A percentile compares a stretch with the other conserved stretches of the same genome.
phyloP scores from a whole-genome alignment of 2,113 vertebrate genomes.

The Kobus ellipsiprymnus region DNA sequence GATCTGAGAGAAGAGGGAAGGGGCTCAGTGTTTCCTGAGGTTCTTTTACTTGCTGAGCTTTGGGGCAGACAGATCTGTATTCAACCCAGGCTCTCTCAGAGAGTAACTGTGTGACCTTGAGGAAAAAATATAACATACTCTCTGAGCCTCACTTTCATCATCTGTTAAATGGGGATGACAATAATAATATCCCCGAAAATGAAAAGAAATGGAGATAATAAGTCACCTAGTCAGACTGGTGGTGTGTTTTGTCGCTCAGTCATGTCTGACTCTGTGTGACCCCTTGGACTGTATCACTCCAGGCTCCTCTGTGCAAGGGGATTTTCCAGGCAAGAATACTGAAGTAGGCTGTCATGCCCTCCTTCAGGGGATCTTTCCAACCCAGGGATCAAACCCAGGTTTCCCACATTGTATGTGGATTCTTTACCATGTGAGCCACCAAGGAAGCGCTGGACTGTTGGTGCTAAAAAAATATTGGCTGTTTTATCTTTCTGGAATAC shows the following conservation, averaged over 20 bases:
- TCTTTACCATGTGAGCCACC: rapidly evolving
- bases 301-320: too few relatives aligned
- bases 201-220: neutral
- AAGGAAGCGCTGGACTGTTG: too few relatives aligned
- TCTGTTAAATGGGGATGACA: neutral
- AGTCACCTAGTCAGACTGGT: neutral
- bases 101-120: neutral
- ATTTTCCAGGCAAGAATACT: too few relatives aligned
- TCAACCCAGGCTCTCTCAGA: neutral
- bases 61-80: neutral
- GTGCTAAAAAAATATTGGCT: neutral
- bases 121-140: neutral
- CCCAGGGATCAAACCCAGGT: too few relatives aligned
- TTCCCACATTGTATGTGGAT: too few relatives aligned
- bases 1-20: neutral
- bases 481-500: neutral
- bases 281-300: rapidly evolving
- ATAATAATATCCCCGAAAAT: neutral
- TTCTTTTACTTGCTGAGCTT: neutral
- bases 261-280: rapidly evolving
- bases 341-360: too few relatives aligned
- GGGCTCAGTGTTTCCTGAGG: neutral
- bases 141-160: neutral
- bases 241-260: neutral
- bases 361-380: too few relatives aligned